phyloP scores from a whole-genome alignment of 2,888 invertebrate genomes.

The Trissolcus brochymenae region DNA sequence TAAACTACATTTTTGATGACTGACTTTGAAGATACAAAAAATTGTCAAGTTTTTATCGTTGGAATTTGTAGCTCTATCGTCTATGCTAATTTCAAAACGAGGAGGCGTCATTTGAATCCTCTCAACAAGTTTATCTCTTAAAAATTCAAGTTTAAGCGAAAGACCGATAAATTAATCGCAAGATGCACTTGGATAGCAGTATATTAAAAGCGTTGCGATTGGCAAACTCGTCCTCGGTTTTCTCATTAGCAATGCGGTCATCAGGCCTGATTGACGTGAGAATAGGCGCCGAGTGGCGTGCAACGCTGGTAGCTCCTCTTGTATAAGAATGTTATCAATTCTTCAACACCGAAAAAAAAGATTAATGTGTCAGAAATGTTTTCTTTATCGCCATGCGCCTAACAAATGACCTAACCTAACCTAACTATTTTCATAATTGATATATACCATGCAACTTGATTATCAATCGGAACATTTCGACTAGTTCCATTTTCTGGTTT shows the following conservation, averaged over 20 bases:
- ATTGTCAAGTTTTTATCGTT: no score
- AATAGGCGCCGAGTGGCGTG: slow-evolving; percentile 43
- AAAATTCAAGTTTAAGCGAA: slow-evolving; percentile 23
- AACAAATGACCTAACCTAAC: no score
- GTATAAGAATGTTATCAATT: slow-evolving; percentile 37
- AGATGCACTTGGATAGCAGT: slow-evolving; percentile 47
- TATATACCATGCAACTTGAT: no score
- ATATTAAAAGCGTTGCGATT: slow-evolving; percentile 38
- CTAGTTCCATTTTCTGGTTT: no score
- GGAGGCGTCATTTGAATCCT: slow-evolving; percentile 27
- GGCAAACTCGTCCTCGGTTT: slow-evolving; percentile 57
- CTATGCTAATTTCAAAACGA: no score
- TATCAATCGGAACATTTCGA: no score
- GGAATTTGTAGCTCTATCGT: background rate
- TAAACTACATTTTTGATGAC: no score
- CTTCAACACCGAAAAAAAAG: slow-evolving; percentile 21
- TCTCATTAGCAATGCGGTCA: slow-evolving; percentile 58
- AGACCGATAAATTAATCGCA: slow-evolving; percentile 49
- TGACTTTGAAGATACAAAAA: no score
- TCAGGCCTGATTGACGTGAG: slow-evolving; percentile 56
- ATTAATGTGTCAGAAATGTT: slow-evolving; percentile 24
- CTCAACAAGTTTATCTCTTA: slow-evolving; percentile 23
- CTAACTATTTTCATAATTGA: no score
- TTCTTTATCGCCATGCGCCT: background rate
- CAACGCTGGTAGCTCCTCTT: slow-evolving; percentile 20